Evolutionary conservation across 1,140 invertebrate genomes (phyloP), one percentile per base, ranked within the genome.

Genomic region (Odontomachus brunneus): DNA sequence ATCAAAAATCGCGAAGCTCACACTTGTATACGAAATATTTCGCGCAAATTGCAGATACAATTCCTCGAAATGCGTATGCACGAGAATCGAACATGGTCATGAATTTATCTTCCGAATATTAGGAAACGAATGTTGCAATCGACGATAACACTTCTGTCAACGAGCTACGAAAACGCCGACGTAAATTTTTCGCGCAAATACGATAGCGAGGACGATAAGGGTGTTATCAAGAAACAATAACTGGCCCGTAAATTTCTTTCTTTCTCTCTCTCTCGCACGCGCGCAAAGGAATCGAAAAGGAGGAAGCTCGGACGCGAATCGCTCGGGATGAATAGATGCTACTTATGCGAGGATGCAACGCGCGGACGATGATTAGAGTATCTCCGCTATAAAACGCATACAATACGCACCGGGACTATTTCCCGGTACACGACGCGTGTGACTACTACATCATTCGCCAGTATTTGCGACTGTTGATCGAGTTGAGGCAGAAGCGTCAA

Each of bases 41-140:
- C 29, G 14, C 72, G 2, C 44, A n/a, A n/a, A 48, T 49, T 49
- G 4, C 26, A 48, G 17, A 75, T 7, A 15, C n/a, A 63, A 38
- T 44, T 60, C 22, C n/a, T 38, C 14, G 33, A 62, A 74, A 74
- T 74, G 22, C 62, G 26, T n/a, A 73, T 3, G 22, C 38, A 7
- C 38, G 38, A 44, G 22, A 3, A 19, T 53, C 14, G 26, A 72
- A 38, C 22, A 9, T 55, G 29, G 29, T 38, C n/a, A n/a, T 15
- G 51, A 53, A 71, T 29, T 44, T 71, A 33, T 55, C 33, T n/a
- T 0, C 26, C 38, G 38, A 44, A 7, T 44, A 44, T 44, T 44
- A 44, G 17, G 51, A 38, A 73, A 38, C 59, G 19, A 48, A 2
- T 74, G 55, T 74, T 26, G 4, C 19, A 24, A 60, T 48, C 44